A percentile compares a stretch with the other conserved stretches of the same genome.
phyloP scores from a whole-genome alignment of 2,797 vertebrate species.

The Falco rusticolus region DNA sequence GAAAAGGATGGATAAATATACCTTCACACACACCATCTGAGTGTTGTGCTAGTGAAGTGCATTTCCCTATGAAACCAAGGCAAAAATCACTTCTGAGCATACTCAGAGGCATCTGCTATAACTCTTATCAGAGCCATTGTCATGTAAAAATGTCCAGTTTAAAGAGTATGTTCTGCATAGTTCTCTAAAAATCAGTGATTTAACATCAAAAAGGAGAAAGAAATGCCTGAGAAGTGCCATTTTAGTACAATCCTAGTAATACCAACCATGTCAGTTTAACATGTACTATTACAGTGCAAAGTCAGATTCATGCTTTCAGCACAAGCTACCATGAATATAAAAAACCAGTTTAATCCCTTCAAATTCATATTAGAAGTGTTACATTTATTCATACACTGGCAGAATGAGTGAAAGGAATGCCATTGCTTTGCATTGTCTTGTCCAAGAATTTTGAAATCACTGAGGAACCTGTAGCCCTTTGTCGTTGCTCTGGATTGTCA shows the following conservation, averaged over 20 bases:
- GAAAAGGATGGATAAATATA: neutral
- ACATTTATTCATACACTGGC: conserved; percentile 1
- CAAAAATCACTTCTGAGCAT: neutral
- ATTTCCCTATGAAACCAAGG: neutral
- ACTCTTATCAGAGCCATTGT: neutral
- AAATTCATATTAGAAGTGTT: neutral
- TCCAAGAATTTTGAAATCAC: neutral
- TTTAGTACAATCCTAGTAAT: neutral
- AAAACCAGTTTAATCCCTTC: neutral
- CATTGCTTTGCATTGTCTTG: neutral
- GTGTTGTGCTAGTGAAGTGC: neutral
- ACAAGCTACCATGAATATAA: neutral
- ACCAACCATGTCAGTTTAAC: neutral
- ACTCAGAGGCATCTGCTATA: neutral
- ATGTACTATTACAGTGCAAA: neutral
- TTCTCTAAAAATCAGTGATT: neutral
- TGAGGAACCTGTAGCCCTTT: neutral
- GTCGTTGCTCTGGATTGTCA: neutral
- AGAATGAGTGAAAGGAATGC: neutral
- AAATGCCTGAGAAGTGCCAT: neutral
- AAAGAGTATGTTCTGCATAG: neutral
- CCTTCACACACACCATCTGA: neutral
- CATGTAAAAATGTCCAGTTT: neutral
- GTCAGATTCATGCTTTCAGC: neutral
- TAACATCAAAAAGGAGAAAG: neutral